phyloP scores from a whole-genome alignment of 2,113 vertebrate genomes.

The Malurus melanocephalus region DNA sequence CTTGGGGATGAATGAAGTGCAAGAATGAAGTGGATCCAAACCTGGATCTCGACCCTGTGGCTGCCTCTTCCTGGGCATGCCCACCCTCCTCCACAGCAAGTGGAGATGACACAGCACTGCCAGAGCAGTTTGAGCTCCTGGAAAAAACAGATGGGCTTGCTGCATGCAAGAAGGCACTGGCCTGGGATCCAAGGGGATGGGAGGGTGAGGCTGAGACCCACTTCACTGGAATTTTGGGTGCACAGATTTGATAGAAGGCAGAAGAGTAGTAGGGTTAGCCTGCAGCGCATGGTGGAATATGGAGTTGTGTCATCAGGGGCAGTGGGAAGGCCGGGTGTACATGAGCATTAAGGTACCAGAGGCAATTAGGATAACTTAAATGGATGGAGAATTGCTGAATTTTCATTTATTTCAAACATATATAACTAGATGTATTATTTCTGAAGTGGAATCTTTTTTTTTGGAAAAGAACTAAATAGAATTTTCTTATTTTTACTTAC shows the following conservation, averaged over 20 bases:
- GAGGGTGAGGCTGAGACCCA: background rate
- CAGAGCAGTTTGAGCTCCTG: background rate
- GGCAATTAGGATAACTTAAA: background rate
- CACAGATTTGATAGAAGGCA: background rate
- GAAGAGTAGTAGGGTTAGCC: background rate
- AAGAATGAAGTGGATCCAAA: background rate
- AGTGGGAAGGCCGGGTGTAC: background rate
- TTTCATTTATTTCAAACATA: background rate
- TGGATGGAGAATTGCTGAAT: background rate
- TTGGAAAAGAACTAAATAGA: background rate
- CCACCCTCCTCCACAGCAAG: background rate
- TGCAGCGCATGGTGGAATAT: background rate
- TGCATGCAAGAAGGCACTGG: background rate
- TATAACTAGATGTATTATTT: background rate
- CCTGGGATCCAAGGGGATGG: background rate
- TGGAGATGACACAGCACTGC: background rate
- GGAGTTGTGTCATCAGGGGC: background rate
- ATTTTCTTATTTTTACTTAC: background rate
- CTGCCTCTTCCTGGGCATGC: background rate
- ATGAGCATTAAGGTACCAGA: background rate
- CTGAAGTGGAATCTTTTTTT: background rate
- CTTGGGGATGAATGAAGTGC: no score
- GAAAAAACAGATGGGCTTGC: background rate
- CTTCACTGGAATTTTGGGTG: background rate
- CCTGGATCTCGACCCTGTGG: background rate